Base-by-base conservation (phyloP, 1,140 invertebrate genomes). In the Oreohelix idahoensis region DNA sequence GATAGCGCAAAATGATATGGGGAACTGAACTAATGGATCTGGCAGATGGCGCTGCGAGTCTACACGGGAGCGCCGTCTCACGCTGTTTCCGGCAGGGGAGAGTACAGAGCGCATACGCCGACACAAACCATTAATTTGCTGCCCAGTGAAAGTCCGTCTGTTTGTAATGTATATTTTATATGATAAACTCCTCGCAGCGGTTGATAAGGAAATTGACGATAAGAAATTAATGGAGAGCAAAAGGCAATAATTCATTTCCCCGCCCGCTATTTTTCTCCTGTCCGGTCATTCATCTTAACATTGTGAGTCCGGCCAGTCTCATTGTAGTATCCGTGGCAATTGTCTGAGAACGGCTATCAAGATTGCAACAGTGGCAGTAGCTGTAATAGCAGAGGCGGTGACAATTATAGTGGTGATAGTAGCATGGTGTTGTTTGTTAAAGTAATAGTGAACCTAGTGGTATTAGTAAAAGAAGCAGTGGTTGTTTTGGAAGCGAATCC, bases 121-220 rank as follows among this genome's bases (percentile, higher is more conserved):
- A 78, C 75, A 78, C 49, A 58, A 78, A 42, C 45, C 49, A 78
- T 78, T 78, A 53, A 53, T 78, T 78, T 78, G 51, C 26, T 78
- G 45, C 13, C 10, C 53, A 10, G 17, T 26, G 51, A 26, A 58
- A 58, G 42, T 45, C 10, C 20, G 26, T 58, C 51, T 2, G 51
- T 58, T 17, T n/a, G 10, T 23, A 58, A 5, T 20, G 26, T 17
- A 58, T 23, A 2, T n/a, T 26, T 17, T 23, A 23, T 58, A 58
- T 58, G 51, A 26, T 58, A 58, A 10, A 11, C 1, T 23, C 17
- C 51, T 58, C 8, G 17, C 51, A 58, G 51, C 51, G 51, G 4
- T 23, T 23, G 51, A 58, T 17, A 58, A 58, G 2, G 51, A 58
- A 23, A 58, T 11, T 26, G 23, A 2, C 26, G 23, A 23, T 58